These are phyloP conservation scores for Gadus chalcogrammus DNA, from an alignment of 2,113 vertebrate species.

Conservation along the genomic window DNA sequence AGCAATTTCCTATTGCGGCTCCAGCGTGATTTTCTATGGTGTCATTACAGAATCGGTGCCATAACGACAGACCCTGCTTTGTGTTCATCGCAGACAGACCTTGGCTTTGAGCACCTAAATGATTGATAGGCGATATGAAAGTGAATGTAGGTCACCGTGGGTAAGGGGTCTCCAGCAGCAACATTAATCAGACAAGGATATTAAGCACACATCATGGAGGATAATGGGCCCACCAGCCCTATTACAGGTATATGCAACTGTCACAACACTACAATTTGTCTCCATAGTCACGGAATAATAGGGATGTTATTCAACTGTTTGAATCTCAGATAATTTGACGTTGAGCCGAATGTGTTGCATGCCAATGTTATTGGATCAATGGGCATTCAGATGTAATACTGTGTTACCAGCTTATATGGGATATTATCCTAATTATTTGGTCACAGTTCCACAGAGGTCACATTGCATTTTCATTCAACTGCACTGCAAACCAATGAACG, in stretches of 20 bases:
- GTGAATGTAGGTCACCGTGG: conserved; percentile 63
- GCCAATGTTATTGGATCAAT: background rate
- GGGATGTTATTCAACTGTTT: conserved; percentile 22
- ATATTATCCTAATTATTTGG: background rate
- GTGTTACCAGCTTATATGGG: background rate
- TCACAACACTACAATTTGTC: conserved; percentile 40
- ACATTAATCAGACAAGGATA: conserved; percentile 61
- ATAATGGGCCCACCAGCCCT: conserved; percentile 53
- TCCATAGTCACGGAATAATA: conserved; percentile 21
- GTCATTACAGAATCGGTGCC: conserved; percentile 50
- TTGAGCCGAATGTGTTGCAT: conserved; percentile 19
- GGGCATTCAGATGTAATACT: background rate
- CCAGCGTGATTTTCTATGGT: conserved; percentile 8
- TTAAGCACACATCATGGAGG: conserved; percentile 55
- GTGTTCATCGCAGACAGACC: conserved; percentile 50
- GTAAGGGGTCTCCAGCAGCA: conserved; percentile 49
- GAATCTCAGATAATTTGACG: conserved; percentile 25
- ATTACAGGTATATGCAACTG: conserved; percentile 52
- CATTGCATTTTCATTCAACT: too few species aligned
- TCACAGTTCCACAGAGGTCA: background rate
- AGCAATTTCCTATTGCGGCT: conserved; percentile 17
- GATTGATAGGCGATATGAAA: conserved; percentile 67
- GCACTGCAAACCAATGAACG: too few species aligned
- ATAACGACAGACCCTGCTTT: conserved; percentile 46
- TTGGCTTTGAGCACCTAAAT: conserved; percentile 65